Base-by-base conservation (phyloP, 2,797 vertebrate species). In the Sebastes matsubarae region DNA sequence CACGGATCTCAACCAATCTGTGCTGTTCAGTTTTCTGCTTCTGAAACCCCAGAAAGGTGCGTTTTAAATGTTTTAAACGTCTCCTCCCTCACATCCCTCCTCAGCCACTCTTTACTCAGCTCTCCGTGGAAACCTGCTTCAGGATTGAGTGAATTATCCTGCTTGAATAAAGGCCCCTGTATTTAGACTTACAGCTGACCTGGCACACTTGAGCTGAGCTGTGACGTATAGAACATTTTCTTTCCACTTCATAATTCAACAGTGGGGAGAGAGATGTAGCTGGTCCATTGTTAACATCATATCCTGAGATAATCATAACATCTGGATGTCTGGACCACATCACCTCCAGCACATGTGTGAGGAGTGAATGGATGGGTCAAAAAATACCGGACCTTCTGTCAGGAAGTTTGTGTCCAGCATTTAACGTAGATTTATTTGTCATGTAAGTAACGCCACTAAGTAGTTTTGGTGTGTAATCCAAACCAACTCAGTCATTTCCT, bases 271-370 rank as follows among this genome's bases (percentile, higher is more conserved):
- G 24, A 82, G 34, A 71, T 54, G 68, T 27, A 77, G 83, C 68
- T 30, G 36, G 9, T 67, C 75, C 60, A 29, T 24, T 84, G 67
- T 87, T 76, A 77, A 87, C 76, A 86, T 70, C 38, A 65, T 67
- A 70, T 82, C 78, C 84, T 69, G 68, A 66, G 58, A 24, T 75
- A 87, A 82, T 91, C 81, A 87, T 86, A 85, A 84, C 87, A 88
- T 82, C 68, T 72, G 63, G 76, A 78, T 67, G 77, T 85, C 86
- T 89, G 82, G 88, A 87, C 80, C 57, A 38, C 75, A 72, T 85
- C 79, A 75, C 55, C 55, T 68, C 25, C 22, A 80, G 52, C 67
- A 25, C 60, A 73, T 59, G 38, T 42, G 38, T 42, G 38, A 42
- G 38, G 38, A 42, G 38, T 0, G 13, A 13, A 42, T 42, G 38